Evolutionary conservation across 92 coral and sea anemone species (phyloP), one percentile per base, ranked within the genome.

Genomic region (Hydrozoanthus gracilis): DNA sequence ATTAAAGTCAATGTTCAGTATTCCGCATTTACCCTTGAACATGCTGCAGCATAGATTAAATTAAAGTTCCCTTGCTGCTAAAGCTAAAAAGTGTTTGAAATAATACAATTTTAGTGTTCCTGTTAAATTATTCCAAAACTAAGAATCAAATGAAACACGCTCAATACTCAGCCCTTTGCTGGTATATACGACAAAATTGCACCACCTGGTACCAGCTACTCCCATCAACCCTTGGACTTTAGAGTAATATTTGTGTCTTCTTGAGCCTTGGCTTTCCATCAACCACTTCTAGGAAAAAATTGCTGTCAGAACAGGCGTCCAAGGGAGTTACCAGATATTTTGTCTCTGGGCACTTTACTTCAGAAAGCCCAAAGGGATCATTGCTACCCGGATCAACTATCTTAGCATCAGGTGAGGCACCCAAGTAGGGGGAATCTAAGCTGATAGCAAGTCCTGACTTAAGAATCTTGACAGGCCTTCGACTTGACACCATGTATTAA

Each of bases 191-290:
- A 27, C 39, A 27, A 27, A 27, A 27, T 27, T 2, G 39, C 77
- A 82, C 93, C 93, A 93, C 17, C 66, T 52, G 16, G 92, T 90
- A 20, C 90, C 88, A 27, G 92, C 88, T 12, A 90, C 83, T 6
- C 92, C 93, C 90, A 92, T 72, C 84, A 83, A 82, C 8, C 92
- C 94, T 77, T 93, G 96, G 44, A 93, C 94, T 79, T 93, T 92
- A 49, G 35, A 4, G 48, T 76, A 93, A 62, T 93, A 91, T 8
- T 77, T 51, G 44, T 93, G 91, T 45, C 56, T 78, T 47, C 80
- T 15, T 27, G 39, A 27, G 39, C 39, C 84, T 93, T 91, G 89
- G 92, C 67, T 86, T 58, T 4, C 83, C 89, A 65, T 92, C 72
- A 13, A 73, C 62, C 44, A 54, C 80, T 72, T 92, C 88, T 58